Conservation (phyloP, 2,797 vertebrate species). For the Vespertilio murinus region DNA sequence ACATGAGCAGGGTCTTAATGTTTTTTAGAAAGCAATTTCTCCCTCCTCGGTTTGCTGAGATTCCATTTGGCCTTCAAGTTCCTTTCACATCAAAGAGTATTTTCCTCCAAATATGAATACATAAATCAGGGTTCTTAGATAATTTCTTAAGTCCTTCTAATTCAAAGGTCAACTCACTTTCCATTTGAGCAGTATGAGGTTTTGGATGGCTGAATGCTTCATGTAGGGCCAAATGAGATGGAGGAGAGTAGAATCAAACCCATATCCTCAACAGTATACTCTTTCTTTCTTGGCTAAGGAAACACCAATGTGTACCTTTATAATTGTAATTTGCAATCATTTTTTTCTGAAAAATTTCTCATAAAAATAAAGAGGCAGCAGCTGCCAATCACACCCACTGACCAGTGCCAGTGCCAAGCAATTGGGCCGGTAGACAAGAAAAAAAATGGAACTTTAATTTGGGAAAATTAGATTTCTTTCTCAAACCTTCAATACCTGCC, state of each 20-base stretch:
- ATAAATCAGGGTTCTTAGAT: conserved; percentile 15
- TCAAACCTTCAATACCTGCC: neutral
- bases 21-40: conserved; percentile 33
- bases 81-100: neutral
- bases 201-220: neutral
- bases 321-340: conserved; percentile 31
- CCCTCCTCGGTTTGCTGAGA: neutral
- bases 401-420: too few relatives aligned
- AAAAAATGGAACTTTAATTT: neutral
- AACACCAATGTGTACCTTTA: neutral
- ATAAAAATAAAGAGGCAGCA: neutral
- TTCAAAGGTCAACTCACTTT: conserved; percentile 38
- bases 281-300: neutral
- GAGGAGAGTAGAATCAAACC: neutral
- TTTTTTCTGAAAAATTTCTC: conserved; percentile 22
- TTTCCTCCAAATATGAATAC: neutral
- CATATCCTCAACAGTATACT: neutral
- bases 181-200: neutral
- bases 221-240: neutral
- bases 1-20: neutral
- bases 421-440: neutral
- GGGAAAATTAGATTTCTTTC: neutral
- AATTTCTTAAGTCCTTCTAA: conserved; percentile 44
- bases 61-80: conserved; percentile 38
- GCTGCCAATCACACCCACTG: too few relatives aligned